Percentiles rank a stretch among this genome's conserved stretches.
Conservation (phyloP, 2,113 vertebrate species). For the Gymnocephalus cernua region DNA sequence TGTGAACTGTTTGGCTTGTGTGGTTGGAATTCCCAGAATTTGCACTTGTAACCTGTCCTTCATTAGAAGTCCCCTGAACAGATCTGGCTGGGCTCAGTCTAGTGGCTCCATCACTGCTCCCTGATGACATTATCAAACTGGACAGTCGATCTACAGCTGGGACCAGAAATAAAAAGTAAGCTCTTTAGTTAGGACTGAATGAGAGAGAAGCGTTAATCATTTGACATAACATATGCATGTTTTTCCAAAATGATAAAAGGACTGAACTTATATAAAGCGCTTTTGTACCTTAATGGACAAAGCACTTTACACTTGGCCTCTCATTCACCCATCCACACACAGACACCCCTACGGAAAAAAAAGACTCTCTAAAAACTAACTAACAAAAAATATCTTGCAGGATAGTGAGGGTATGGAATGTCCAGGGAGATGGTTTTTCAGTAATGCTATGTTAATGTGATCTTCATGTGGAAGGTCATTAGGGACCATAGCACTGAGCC, state of each 20-base stretch:
- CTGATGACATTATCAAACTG: constrained; percentile 77
- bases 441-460: background rate
- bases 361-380: background rate
- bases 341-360: background rate
- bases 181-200: background rate
- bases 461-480: background rate
- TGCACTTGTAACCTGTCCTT: constrained; percentile 43
- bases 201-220: background rate
- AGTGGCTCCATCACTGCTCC: constrained; percentile 63
- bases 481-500: background rate
- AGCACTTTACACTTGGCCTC: background rate
- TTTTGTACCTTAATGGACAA: background rate
- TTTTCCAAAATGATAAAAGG: background rate
- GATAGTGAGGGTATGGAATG: background rate
- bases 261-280: background rate
- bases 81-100: constrained; percentile 57
- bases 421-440: constrained; percentile 1
- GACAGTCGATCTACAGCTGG: constrained; percentile 87
- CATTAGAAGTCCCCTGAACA: constrained; percentile 49
- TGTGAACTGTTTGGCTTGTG: background rate
- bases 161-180: constrained; percentile 33
- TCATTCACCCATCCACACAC: background rate
- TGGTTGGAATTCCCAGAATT: constrained; percentile 19
- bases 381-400: background rate
- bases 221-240: background rate